Percentiles rank a stretch among this genome's conserved stretches.
These are phyloP conservation scores for Drosophila meridionalis DNA, from an alignment of 2,888 invertebrate genomes.

Conservation along the genomic window DNA sequence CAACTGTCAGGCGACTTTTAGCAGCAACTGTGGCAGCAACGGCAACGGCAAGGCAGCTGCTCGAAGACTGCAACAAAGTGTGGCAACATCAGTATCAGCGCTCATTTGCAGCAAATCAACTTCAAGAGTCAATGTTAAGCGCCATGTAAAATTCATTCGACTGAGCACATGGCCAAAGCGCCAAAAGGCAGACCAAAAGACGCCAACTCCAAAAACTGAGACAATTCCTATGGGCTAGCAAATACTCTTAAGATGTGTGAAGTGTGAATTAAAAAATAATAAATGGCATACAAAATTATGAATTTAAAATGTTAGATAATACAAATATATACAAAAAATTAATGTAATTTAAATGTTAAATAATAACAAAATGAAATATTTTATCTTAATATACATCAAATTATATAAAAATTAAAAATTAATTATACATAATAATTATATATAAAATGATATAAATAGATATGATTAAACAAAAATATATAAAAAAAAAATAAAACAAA, in stretches of 20 bases:
- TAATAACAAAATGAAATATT: too few relatives aligned
- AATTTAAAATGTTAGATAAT: neutral
- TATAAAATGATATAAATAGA: too few relatives aligned
- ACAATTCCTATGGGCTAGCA: neutral
- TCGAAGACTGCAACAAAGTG: conserved; percentile 30
- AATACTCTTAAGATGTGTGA: neutral
- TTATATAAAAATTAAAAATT: too few relatives aligned
- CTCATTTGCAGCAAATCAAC: conserved; percentile 76
- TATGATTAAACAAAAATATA: too few relatives aligned
- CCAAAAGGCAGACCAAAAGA: conserved; percentile 16
- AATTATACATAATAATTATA: too few relatives aligned
- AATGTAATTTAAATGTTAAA: too few relatives aligned
- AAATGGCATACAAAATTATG: neutral
- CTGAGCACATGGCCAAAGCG: conserved; percentile 56
- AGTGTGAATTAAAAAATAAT: neutral
- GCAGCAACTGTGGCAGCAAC: conserved; percentile 17
- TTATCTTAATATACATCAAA: too few relatives aligned
- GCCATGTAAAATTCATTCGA: conserved; percentile 74
- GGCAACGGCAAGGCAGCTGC: conserved; percentile 10
- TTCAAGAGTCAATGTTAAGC: conserved; percentile 60
- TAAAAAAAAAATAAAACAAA: too few relatives aligned
- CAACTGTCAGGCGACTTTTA: conserved; percentile 47
- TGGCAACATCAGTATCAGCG: conserved; percentile 52
- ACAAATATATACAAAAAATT: neutral
- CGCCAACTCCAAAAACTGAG: neutral